Evolutionary conservation across 2,888 invertebrate species (phyloP).

Genomic region (Escarpia spicata): DNA sequence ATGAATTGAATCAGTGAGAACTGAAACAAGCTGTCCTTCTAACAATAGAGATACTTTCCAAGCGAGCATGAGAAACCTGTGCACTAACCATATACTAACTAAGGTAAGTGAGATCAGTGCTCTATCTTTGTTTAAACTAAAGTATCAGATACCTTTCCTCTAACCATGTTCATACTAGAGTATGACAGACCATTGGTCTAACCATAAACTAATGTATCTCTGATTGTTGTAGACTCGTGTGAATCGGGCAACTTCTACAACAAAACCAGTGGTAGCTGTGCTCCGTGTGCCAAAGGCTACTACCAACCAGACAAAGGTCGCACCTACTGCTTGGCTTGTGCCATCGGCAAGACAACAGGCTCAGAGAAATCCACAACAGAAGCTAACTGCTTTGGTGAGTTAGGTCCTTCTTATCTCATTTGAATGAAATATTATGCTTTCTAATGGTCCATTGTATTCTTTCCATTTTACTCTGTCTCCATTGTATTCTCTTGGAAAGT

Average conservation of each 20-base stretch:
- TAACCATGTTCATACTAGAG: not conserved
- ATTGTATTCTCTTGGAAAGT: no score
- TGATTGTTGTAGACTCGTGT: slow-evolving; percentile 19
- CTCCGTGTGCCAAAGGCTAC: slow-evolving; percentile 17
- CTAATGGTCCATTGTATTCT: not conserved
- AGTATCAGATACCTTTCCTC: not conserved
- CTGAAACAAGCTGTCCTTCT: no score
- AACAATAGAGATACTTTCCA: no score
- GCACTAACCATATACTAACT: not conserved
- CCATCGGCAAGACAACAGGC: slow-evolving; percentile 7
- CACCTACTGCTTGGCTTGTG: slow-evolving; percentile 23
- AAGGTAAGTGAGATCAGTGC: not conserved
- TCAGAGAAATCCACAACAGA: not conserved
- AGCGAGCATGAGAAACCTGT: no score
- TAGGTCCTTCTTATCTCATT: not conserved
- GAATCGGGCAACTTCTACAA: not conserved
- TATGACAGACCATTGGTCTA: not conserved
- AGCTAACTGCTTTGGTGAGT: slow-evolving; percentile 19
- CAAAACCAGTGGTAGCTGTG: not conserved
- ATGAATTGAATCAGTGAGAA: no score
- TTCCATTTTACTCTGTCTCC: not conserved
- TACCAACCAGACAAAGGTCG: slow-evolving; percentile 17
- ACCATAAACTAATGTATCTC: not conserved
- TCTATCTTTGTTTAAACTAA: not conserved
- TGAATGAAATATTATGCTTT: not conserved